Evolutionary conservation across 2,113 vertebrate species (phyloP), one percentile per base, ranked within the genome.

Genomic region (Micronisus gabar): DNA sequence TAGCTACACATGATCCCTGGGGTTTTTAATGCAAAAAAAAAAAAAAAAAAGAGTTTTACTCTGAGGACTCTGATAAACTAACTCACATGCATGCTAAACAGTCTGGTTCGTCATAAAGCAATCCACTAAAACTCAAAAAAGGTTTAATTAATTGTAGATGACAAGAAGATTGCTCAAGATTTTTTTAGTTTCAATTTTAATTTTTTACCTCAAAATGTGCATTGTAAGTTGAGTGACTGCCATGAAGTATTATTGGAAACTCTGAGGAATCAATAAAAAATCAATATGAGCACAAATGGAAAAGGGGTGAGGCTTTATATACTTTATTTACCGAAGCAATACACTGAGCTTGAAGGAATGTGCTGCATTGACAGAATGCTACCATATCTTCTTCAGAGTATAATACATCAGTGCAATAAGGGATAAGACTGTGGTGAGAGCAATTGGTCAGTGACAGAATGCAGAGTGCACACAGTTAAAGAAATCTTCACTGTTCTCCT

Each of bases 1-100:
- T 84, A 97, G 67, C 34, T 93, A 86, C 52, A 11, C 74, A 94
- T 56, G 59, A 87, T 79, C 30, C 74, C 82, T 67, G 20, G 30
- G 7, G 9, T 30, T 89, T 88, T 75, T 81, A 88, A 87, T 86
- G 53, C 11, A n/a, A n/a, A n/a, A 93, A 95, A 96, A 85, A 83
- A 45, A 41, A 45, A 41, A 45, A 74, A 97, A 96, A 68, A 86
- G 18, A 61, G 56, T 94, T 97, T 96, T 95, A 95, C 40, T 93
- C 32, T 83, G 58, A 82, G 50, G 55, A 90, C 52, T 78, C 73
- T 88, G 74, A 34, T 81, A 90, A 94, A 93, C 11, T 67, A 86
- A 78, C 63, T 86, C 56, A 52, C 80, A 88, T 94, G 48, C 80
- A 88, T 95, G 52, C 23, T 87, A 96, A 96, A 70, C 15, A 84